A percentile compares a stretch with the other conserved stretches of the same genome.
Evolutionary conservation across 2,797 vertebrate species (phyloP).

Genomic region (Todus mexicanus): DNA sequence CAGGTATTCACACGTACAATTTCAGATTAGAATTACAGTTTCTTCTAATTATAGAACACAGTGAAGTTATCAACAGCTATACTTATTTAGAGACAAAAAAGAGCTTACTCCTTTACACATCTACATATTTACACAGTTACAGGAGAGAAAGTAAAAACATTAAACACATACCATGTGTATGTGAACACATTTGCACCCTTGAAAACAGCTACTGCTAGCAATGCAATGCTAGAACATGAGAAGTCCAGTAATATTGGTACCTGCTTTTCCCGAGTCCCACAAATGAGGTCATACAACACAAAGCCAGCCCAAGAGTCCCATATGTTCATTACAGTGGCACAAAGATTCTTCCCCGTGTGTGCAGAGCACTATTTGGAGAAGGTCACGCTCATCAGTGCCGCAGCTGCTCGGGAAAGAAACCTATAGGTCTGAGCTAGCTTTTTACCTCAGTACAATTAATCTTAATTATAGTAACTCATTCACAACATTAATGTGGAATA

Average conservation of each 20-base stretch:
- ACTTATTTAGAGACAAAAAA: background rate
- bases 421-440: conserved; percentile 6
- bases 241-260: background rate
- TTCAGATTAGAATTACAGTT: background rate
- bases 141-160: background rate
- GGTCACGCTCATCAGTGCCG: background rate
- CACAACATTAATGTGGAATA: conserved; percentile 32
- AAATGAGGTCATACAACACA: background rate
- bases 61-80: background rate
- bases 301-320: background rate
- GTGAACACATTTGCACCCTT: background rate
- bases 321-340: background rate
- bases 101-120: background rate
- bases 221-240: background rate
- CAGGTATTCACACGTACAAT: background rate
- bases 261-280: background rate
- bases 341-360: background rate
- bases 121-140: background rate
- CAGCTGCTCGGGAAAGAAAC: conserved; percentile 16
- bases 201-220: background rate
- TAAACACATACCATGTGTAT: no score
- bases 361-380: background rate
- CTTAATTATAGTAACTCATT: conserved; percentile 49
- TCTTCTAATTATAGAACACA: background rate
- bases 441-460: conserved; percentile 56